phyloP scores from a whole-genome alignment of 2,113 vertebrate species.

The Equus quagga region DNA sequence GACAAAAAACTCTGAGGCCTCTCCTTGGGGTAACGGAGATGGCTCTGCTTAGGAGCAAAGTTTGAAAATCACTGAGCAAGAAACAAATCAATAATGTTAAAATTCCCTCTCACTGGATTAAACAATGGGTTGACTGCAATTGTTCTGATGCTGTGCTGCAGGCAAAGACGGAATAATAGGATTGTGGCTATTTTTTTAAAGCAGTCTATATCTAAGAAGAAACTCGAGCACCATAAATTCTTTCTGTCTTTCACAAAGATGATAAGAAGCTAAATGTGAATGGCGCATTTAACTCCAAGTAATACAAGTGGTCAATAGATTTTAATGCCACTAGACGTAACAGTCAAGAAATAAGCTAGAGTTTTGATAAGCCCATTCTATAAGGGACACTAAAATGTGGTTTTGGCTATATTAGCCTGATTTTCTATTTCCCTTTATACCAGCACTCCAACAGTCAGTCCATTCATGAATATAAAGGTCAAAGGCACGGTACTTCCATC shows the following conservation, averaged over 20 bases:
- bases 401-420: background rate
- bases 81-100: background rate
- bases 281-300: background rate
- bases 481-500: background rate
- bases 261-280: conserved; percentile 33
- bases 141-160: background rate
- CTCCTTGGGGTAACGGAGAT: background rate
- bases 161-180: background rate
- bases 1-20: background rate
- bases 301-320: background rate
- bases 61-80: background rate
- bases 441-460: background rate
- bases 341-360: conserved; percentile 6
- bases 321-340: conserved; percentile 44
- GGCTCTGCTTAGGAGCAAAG: background rate
- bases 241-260: conserved; percentile 23
- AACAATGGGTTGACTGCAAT: background rate
- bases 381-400: background rate
- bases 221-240: background rate
- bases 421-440: background rate
- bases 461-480: background rate
- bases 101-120: background rate
- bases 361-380: background rate
- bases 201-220: conserved; percentile 43
- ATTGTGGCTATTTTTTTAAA: background rate